phyloP scores from a whole-genome alignment of 2,888 invertebrate species.

The Hyposoter didymator region DNA sequence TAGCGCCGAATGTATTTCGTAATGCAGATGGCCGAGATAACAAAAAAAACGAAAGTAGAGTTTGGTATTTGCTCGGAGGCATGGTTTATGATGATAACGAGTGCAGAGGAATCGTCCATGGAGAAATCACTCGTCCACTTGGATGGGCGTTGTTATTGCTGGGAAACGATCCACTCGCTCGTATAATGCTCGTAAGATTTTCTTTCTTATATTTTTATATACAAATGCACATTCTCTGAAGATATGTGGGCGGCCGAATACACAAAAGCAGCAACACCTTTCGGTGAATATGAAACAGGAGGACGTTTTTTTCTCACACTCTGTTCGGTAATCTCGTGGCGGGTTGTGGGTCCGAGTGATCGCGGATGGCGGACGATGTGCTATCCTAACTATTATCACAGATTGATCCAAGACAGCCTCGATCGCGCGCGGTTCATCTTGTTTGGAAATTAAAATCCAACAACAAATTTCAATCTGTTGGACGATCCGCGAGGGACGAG shows the following conservation, averaged over 20 bases:
- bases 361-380: constrained; percentile 63
- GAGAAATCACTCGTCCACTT: background rate
- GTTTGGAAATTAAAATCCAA: constrained; percentile 31
- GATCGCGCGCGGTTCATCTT: constrained; percentile 74
- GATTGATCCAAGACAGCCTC: constrained; percentile 81
- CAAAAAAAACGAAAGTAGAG: background rate
- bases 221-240: constrained; percentile 52
- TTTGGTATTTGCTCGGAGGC: background rate
- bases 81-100: background rate
- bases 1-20: background rate
- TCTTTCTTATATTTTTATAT: constrained; percentile 26
- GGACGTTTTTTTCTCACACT: constrained; percentile 7
- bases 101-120: background rate
- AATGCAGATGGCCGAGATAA: background rate
- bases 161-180: constrained; percentile 8
- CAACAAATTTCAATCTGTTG: constrained; percentile 25
- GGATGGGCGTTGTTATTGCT: background rate
- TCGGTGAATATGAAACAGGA: constrained; percentile 47
- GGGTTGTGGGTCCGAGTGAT: constrained; percentile 57
- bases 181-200: constrained; percentile 56
- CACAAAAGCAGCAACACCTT: constrained; percentile 32
- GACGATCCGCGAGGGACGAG: constrained; percentile 45
- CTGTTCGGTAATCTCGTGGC: constrained; percentile 42
- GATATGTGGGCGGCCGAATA: constrained; percentile 50
- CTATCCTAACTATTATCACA: constrained; percentile 82